These are phyloP conservation scores for Philotrypesis tridentata DNA, from an alignment of 1,140 invertebrate genomes.

Conservation along the genomic window DNA sequence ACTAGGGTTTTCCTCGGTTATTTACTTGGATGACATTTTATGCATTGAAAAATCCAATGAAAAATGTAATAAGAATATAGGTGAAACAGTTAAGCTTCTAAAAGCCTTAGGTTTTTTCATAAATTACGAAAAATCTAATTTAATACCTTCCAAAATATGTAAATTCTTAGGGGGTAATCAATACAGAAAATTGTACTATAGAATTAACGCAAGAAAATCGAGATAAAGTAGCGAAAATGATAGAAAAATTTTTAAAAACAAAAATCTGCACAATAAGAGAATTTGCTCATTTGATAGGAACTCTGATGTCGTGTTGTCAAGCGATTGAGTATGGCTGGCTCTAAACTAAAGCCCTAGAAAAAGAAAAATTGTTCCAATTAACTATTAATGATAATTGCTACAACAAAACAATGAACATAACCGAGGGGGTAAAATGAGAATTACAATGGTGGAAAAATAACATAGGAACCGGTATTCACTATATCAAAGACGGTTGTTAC, in stretches of 20 bases:
- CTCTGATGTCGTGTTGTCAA: conserved; percentile 49
- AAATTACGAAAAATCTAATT: conserved; percentile 21
- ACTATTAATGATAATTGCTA: conserved; percentile 7
- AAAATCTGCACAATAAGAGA: conserved; percentile 52
- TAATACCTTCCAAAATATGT: background rate
- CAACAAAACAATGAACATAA: background rate
- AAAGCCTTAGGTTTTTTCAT: conserved; percentile 35
- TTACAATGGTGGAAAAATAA: conserved; percentile 7
- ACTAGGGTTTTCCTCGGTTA: conserved; percentile 49
- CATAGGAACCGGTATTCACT: background rate
- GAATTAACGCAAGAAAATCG: conserved; percentile 25
- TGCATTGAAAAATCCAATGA: conserved; percentile 44
- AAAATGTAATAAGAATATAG: background rate
- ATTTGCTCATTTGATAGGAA: conserved; percentile 50
- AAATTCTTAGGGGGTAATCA: background rate
- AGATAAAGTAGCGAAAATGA: background rate
- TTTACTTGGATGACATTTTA: conserved; percentile 59
- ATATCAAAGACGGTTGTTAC: background rate
- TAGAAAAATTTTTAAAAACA: conserved; percentile 6
- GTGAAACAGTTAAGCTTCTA: background rate
- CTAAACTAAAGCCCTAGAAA: conserved; percentile 14
- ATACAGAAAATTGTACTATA: background rate
- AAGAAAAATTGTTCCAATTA: conserved; percentile 30
- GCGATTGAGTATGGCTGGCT: conserved; percentile 16
- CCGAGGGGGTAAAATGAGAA: background rate